A percentile compares a stretch with the other conserved stretches of the same genome.
phyloP scores from a whole-genome alignment of 2,888 invertebrate species.

The Pollenia labialis region DNA sequence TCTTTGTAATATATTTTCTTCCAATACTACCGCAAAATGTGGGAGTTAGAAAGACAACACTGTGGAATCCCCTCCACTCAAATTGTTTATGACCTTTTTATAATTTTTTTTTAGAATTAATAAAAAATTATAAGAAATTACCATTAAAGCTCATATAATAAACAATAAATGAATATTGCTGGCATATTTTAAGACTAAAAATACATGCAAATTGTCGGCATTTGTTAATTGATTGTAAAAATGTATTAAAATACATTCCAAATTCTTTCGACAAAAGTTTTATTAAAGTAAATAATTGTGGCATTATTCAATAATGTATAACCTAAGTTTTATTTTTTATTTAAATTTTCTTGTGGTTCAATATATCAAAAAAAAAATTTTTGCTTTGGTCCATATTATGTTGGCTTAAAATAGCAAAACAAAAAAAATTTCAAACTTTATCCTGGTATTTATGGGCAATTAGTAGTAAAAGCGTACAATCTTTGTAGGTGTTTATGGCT shows the following conservation, averaged over 20 bases:
- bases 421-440: neutral
- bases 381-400: slow-evolving; percentile 8
- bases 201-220: slow-evolving; percentile 48
- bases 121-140: too few relatives aligned
- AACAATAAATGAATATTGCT: neutral
- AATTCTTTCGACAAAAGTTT: slow-evolving; percentile 19
- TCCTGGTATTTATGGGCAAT: slow-evolving; percentile 6
- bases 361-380: neutral
- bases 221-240: slow-evolving; percentile 38
- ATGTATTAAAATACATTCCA: slow-evolving; percentile 39
- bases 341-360: neutral
- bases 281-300: neutral
- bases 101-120: too few relatives aligned
- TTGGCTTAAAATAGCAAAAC: neutral
- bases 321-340: slow-evolving; percentile 2
- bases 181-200: slow-evolving; percentile 2
- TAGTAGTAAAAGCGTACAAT: neutral
- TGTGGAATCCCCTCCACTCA: too few relatives aligned
- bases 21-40: too few relatives aligned
- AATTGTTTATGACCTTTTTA: too few relatives aligned
- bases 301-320: neutral
- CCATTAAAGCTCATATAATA: too few relatives aligned
- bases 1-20: too few relatives aligned
- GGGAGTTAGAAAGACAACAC: too few relatives aligned
- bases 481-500: slow-evolving; percentile 50